These are phyloP conservation scores for Seira sanloemensis DNA, from an alignment of 2,888 invertebrate genomes.

Conservation along the genomic window DNA sequence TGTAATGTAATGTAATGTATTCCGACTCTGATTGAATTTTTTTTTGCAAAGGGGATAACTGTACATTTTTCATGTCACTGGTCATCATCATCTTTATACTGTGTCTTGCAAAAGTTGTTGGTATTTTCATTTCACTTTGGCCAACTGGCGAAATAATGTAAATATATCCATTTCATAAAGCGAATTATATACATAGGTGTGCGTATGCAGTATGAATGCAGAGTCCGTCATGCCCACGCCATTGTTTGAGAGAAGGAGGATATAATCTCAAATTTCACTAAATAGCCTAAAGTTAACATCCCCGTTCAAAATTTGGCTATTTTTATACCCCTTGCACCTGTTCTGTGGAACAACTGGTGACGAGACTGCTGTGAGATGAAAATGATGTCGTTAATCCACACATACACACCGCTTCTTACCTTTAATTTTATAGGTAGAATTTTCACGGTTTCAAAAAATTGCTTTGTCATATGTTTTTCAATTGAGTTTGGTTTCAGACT, in stretches of 20 bases:
- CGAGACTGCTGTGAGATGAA: neutral
- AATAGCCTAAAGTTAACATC: neutral
- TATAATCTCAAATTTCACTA: neutral
- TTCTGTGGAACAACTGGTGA: neutral
- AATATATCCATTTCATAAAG: no score
- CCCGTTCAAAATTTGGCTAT: neutral
- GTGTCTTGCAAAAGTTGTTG: no score
- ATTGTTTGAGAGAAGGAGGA: neutral
- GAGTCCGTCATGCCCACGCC: neutral
- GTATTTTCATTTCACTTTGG: no score
- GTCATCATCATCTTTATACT: no score
- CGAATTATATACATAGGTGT: no score
- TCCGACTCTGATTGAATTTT: neutral
- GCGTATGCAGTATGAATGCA: no score
- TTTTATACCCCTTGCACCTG: neutral
- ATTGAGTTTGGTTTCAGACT: no score
- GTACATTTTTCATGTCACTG: slow-evolving; percentile 19
- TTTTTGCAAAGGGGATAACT: neutral
- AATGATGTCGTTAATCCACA: neutral
- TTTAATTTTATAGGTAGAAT: neutral
- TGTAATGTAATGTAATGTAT: no score
- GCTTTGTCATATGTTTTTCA: neutral
- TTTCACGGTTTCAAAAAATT: neutral
- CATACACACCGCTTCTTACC: neutral
- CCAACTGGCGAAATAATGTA: no score